phyloP scores from a whole-genome alignment of 2,797 vertebrate species.

The Macropus fuliginosus region DNA sequence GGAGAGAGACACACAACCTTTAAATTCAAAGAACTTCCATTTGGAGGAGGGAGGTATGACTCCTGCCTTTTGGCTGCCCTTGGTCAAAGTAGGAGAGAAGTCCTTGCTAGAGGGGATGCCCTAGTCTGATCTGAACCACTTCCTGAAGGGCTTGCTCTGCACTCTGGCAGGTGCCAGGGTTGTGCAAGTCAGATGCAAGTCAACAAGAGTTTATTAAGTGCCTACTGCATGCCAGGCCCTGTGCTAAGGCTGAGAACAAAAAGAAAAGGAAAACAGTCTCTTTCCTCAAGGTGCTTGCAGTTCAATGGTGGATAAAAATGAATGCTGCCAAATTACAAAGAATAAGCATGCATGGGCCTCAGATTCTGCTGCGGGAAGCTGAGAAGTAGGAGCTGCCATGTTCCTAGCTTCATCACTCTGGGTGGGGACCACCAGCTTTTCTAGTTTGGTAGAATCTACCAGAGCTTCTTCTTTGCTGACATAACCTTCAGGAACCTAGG shows the following conservation, averaged over 20 bases:
- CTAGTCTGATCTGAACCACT: neutral
- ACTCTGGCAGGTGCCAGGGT: neutral
- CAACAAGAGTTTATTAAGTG: neutral
- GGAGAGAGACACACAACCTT: neutral
- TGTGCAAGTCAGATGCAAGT: neutral
- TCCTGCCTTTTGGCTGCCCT: neutral
- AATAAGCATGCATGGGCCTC: neutral
- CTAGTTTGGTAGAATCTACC: neutral
- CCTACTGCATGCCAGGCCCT: neutral
- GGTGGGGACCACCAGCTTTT: slow-evolving; percentile 59
- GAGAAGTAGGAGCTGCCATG: neutral
- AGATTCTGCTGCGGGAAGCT: neutral
- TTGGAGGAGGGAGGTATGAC: neutral
- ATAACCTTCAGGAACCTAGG: neutral
- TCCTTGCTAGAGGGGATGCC: neutral
- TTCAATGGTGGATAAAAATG: neutral
- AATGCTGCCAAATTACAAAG: neutral
- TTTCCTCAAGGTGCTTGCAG: neutral
- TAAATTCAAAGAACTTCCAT: neutral
- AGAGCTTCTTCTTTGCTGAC: neutral
- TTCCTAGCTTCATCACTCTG: neutral
- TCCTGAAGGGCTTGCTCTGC: neutral
- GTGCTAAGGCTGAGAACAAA: neutral
- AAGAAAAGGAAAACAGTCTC: neutral
- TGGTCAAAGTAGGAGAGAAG: neutral